phyloP scores from a whole-genome alignment of 2,797 vertebrate genomes.

The Otus scops region DNA sequence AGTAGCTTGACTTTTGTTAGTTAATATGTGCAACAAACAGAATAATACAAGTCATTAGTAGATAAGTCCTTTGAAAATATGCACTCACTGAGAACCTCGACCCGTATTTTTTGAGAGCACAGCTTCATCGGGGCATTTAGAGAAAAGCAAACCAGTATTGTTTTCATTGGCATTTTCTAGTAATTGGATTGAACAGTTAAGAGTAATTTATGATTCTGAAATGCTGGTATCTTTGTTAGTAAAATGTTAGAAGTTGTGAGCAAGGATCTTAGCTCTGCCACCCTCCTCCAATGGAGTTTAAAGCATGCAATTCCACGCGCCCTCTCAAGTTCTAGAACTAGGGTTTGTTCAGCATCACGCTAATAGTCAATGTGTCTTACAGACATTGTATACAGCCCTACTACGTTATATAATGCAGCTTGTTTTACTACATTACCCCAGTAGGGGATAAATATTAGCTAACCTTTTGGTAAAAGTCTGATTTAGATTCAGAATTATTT shows the following conservation, averaged over 20 bases:
- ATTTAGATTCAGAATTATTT: neutral
- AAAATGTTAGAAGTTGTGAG: neutral
- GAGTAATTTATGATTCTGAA: neutral
- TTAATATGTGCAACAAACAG: neutral
- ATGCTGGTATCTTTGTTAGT: neutral
- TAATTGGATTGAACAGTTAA: neutral
- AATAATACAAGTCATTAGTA: neutral
- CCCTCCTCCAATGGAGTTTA: neutral
- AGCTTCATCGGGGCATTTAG: neutral
- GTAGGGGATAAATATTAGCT: neutral
- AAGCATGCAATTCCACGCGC: neutral
- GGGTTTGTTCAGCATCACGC: neutral
- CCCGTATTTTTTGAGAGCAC: neutral
- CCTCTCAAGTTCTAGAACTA: neutral
- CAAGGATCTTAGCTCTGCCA: neutral
- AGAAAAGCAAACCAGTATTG: neutral
- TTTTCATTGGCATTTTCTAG: neutral
- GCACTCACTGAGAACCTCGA: neutral
- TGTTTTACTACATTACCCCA: neutral
- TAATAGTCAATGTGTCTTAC: neutral
- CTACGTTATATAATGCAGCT: neutral
- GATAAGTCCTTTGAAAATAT: neutral
- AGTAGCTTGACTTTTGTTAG: neutral
- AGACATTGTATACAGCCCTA: neutral
- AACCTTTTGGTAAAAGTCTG: neutral